Conservation (phyloP, 2,113 vertebrate genomes). For the Uropsilus gracilis region DNA sequence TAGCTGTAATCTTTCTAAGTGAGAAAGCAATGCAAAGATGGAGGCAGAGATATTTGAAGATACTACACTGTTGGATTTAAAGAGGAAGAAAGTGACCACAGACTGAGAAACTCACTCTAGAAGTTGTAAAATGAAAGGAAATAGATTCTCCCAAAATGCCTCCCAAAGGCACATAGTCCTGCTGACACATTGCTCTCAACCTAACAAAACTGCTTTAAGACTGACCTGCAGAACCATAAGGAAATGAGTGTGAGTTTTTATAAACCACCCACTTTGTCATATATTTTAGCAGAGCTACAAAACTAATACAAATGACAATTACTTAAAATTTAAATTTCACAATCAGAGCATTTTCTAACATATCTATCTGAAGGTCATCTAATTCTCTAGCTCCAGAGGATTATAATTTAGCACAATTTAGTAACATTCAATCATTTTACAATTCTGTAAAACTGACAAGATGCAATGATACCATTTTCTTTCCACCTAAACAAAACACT, state of each 20-base stretch:
- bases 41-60: neutral
- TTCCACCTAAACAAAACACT: neutral
- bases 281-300: constrained; percentile 2
- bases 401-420: neutral
- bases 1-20: neutral
- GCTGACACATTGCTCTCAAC: neutral
- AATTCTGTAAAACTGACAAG: neutral
- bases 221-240: neutral
- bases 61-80: neutral
- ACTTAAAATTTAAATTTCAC: constrained; percentile 1
- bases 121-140: neutral
- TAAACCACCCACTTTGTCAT: neutral
- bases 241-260: neutral
- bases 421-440: neutral
- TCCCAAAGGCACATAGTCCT: neutral
- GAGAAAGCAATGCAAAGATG: neutral
- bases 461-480: constrained; percentile 24
- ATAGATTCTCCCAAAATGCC: neutral
- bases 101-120: neutral
- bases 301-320: constrained; percentile 19
- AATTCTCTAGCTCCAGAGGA: neutral
- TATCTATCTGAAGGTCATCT: neutral
- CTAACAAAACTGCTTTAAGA: neutral
- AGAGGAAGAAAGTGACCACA: neutral
- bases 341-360: constrained; percentile 27